Percentiles rank a stretch among this genome's conserved stretches.
Conservation (phyloP, 2,888 invertebrate species). For the Linnaemya tessellans region DNA sequence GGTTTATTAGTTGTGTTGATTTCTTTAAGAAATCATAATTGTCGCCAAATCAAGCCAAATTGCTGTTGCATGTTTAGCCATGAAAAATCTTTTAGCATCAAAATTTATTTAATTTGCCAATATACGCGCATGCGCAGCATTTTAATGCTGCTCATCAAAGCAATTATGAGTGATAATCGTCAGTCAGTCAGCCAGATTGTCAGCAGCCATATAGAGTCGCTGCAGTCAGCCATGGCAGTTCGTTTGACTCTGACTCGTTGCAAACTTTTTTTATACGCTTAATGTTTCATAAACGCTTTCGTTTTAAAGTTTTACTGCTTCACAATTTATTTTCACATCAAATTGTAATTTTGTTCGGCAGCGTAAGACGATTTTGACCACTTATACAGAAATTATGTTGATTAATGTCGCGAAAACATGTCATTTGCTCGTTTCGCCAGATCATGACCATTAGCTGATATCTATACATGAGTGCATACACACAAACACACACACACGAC, state of each 20-base stretch:
- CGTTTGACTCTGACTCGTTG: not conserved
- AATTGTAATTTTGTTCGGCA: constrained; percentile 81
- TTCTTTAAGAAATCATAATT: constrained; percentile 62
- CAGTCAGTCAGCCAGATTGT: constrained; percentile 13
- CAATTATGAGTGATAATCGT: constrained; percentile 72
- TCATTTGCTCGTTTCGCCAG: constrained; percentile 83
- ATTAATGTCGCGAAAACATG: constrained; percentile 82
- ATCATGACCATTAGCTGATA: constrained; percentile 67
- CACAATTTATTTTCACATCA: constrained; percentile 83
- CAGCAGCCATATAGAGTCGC: not conserved
- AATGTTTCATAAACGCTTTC: constrained; percentile 64
- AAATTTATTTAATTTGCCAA: constrained; percentile 68
- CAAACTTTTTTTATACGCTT: not conserved
- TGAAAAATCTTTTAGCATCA: constrained; percentile 58
- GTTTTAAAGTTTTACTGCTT: constrained; percentile 55
- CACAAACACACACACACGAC: not conserved
- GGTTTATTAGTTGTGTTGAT: constrained; percentile 29
- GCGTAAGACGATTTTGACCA: constrained; percentile 77
- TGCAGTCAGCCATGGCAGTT: not conserved
- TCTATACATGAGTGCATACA: constrained; percentile 11
- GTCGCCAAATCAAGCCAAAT: constrained; percentile 70
- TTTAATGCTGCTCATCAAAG: constrained; percentile 66
- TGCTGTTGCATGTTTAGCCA: constrained; percentile 65
- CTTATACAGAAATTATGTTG: constrained; percentile 83
- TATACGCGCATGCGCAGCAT: constrained; percentile 47